Evolutionary conservation across 2,888 invertebrate genomes (phyloP), one percentile per base, ranked within the genome.

Genomic region (Cataglyphis cursor): DNA sequence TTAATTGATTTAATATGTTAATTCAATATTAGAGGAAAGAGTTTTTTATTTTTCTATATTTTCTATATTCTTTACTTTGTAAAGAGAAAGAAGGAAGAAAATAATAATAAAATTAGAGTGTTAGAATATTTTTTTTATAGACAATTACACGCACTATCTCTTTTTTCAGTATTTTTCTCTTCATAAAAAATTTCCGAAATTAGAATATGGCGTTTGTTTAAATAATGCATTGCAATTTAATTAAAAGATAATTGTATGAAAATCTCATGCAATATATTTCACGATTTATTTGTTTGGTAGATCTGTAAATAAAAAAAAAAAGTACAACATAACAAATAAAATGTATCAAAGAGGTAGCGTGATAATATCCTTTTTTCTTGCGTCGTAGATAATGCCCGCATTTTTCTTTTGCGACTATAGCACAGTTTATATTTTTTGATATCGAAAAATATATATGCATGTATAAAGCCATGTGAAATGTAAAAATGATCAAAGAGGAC

Each of bases 331-430:
- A 75, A 54, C 66, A 59, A 72, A 24, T 72, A 72, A 44, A 35
- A 78, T 78, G 59, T 78, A 70, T 78, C 78, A 44, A 59, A 57
- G 57, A 70, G 21, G 5, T 78, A 35, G 72, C 64, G 59, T 72
- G 78, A 78, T 61, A 78, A 70, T 78, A 78, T 59, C 48, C 72
- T n/a, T 59, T 78, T 48, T 78, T 78, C 59, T 31, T 28, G 59
- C 44, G 24, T 61, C 44, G 72, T 61, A 72, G 78, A 78, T 78
- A 78, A 78, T 44, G 28, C 72, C 78, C 78, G 78, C 59, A 78
- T 78, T 78, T 78, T 72, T 78, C 78, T 59, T 61, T 72, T 24
- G 31, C 70, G 18, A 78, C 21, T 35, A 41, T 35, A 44, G 12
- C 24, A 44, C 24, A 24, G 35, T 18, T 78, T 72, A 59, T 70